Evolutionary conservation across 2,888 invertebrate species (phyloP).

Genomic region (Cecidostiba fungosa): DNA sequence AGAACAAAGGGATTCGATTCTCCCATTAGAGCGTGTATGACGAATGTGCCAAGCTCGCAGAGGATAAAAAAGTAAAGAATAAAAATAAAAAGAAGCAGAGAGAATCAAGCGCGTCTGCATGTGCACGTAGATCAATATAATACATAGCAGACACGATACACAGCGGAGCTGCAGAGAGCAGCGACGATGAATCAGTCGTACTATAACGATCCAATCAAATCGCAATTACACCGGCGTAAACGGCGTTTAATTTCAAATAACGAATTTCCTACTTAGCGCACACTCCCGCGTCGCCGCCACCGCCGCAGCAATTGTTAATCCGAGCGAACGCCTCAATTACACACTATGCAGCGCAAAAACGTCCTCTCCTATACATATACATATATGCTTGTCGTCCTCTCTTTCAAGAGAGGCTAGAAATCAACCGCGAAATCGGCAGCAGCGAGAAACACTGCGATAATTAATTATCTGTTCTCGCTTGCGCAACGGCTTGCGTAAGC

Average conservation of each 20-base stretch:
- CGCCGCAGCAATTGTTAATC: constrained; percentile 43
- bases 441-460: constrained; percentile 21
- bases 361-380: background rate
- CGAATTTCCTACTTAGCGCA: constrained; percentile 40
- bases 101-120: constrained; percentile 13
- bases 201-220: constrained; percentile 33
- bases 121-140: constrained; percentile 26
- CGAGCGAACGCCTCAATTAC: constrained; percentile 47
- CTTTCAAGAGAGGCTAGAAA: background rate
- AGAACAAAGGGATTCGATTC: background rate
- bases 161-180: background rate
- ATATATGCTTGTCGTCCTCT: background rate
- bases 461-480: constrained; percentile 36
- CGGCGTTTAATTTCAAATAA: constrained; percentile 29
- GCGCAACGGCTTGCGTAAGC: constrained; percentile 14
- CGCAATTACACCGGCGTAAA: constrained; percentile 30
- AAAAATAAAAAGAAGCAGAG: background rate
- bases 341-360: constrained; percentile 21
- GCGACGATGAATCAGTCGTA: constrained; percentile 19
- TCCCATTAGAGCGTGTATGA: background rate
- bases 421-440: constrained; percentile 32
- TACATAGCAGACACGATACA: constrained; percentile 45
- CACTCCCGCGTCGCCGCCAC: background rate
- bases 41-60: background rate
- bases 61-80: background rate